These are phyloP conservation scores for Pangasius krempfi DNA, from an alignment of 2,797 vertebrate species.

Conservation along the genomic window DNA sequence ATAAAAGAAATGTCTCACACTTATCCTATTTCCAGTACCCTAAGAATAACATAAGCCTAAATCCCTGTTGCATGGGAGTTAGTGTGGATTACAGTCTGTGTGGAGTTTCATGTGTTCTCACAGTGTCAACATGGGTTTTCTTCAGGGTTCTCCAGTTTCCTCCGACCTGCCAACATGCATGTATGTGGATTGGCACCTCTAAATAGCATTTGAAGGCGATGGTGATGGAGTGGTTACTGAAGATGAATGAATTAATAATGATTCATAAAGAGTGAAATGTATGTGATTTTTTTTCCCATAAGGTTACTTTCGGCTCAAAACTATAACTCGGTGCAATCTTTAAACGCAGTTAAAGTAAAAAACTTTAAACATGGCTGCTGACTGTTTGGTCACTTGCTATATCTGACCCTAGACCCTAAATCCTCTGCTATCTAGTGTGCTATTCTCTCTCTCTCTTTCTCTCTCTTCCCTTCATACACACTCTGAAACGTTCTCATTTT, in stretches of 20 bases:
- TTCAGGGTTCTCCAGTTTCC: neutral
- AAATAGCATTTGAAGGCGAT: neutral
- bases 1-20: constrained; percentile 1
- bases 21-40: neutral
- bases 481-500: neutral
- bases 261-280: neutral
- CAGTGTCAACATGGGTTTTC: neutral
- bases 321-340: neutral
- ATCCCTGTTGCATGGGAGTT: neutral
- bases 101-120: neutral
- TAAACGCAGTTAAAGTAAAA: no score
- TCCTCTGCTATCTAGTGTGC: neutral
- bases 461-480: neutral
- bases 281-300: neutral
- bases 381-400: neutral
- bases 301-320: neutral
- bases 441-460: neutral
- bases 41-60: neutral
- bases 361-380: neutral
- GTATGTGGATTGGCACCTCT: neutral
- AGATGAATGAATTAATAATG: neutral
- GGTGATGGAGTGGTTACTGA: neutral
- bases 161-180: neutral
- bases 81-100: neutral
- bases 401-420: constrained; percentile 4